Evolutionary conservation across 2,888 invertebrate species (phyloP), one percentile per base, ranked within the genome.

Genomic region (Tenthredo scrophulariae): DNA sequence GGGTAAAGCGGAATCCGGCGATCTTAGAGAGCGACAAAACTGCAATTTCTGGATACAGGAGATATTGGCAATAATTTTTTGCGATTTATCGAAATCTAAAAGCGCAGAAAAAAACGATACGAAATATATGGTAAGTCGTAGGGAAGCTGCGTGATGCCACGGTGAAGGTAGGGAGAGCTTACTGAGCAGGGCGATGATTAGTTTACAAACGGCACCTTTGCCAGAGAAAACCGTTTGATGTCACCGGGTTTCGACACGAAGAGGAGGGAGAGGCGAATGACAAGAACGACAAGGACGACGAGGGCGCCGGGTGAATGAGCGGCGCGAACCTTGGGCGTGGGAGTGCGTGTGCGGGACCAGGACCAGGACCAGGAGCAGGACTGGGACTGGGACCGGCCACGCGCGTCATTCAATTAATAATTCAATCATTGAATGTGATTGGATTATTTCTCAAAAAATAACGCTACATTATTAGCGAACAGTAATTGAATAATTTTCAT

Each of bases 381-480:
- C 46, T 9, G 83, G 79, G 79, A 50, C 22, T 18, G 77, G 84
- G 79, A 84, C 85, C 79, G 86, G 87, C 87, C 85, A 86, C 87
- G 89, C 89, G 89, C 90, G 91, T 89, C 92, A 91, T 92, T 92
- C 92, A 90, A 93, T 93, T 93, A 92, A 92, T 92, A 93, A 93
- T 93, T 91, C 92, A 92, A 92, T 93, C 92, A 92, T 91, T 90
- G 91, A 89, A 89, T 90, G 88, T 91, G 91, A 92, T 92, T 92
- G 90, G 90, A 92, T 92, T 93, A 92, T 89, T 89, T 89, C 90
- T 89, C 88, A 89, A 40, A 72, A 67, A 67, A 62, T 40, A 83
- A 83, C 22, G 65, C 40, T 67, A 40, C 80, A 70, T 43, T 84
- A 82, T 89, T 87, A 87, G 88, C 84, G 84, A 85, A 80, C 86